Evolutionary conservation across 1,140 invertebrate genomes (phyloP).

Genomic region (Dinoponera quadriceps): DNA sequence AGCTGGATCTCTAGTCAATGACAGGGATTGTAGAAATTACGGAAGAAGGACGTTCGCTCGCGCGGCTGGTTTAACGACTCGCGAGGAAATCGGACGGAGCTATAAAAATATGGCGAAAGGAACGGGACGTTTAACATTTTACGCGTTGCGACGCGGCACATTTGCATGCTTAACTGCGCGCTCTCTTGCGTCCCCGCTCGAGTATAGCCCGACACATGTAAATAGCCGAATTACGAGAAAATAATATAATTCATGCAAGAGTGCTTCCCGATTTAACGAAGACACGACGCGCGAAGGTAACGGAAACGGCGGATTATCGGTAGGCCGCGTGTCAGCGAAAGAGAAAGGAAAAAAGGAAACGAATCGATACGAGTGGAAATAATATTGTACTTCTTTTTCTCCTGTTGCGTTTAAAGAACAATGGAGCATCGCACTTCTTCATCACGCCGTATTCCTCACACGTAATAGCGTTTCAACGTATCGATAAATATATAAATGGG

Average conservation of each 20-base stretch:
- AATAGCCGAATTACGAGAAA: conserved; percentile 39
- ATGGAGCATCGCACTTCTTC: not conserved
- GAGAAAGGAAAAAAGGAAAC: no score
- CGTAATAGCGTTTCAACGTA: not conserved
- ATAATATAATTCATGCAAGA: conserved; percentile 38
- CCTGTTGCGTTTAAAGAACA: conserved; percentile 9
- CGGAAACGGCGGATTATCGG: not conserved
- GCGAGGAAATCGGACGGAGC: not conserved
- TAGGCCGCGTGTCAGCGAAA: conserved; percentile 1
- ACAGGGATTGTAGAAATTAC: conserved; percentile 48
- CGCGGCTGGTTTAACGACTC: not conserved
- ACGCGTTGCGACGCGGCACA: not conserved
- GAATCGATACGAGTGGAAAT: not conserved
- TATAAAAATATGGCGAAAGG: not conserved
- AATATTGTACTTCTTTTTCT: not conserved
- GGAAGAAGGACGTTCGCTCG: conserved; percentile 10
- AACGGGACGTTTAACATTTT: not conserved
- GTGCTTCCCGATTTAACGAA: conserved; percentile 47
- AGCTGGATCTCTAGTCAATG: conserved; percentile 59
- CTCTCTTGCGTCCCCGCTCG: not conserved
- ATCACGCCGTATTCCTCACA: conserved; percentile 1
- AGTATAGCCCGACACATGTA: conserved; percentile 47
- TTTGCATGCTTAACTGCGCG: conserved; percentile 21
- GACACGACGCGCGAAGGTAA: conserved; percentile 1
- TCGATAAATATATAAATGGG: not conserved